phyloP scores from a whole-genome alignment of 2,113 vertebrate genomes.

The Piaya cayana region DNA sequence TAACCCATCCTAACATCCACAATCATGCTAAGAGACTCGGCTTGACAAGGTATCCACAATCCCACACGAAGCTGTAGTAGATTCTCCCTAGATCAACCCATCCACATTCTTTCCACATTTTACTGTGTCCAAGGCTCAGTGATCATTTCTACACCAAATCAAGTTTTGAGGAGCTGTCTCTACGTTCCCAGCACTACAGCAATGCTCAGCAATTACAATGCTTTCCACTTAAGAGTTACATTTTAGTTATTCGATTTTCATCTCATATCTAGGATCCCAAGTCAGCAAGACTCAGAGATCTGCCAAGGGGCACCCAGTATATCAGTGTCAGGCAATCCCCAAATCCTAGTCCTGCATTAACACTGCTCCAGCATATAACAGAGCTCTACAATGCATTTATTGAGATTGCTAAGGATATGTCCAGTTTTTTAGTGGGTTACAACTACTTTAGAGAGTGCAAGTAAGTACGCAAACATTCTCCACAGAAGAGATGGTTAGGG shows the following conservation, averaged over 20 bases:
- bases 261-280: background rate
- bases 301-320: rapidly evolving
- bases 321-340: background rate
- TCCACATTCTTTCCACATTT: background rate
- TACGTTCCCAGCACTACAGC: background rate
- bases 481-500: background rate
- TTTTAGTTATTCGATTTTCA: background rate
- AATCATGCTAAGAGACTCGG: background rate
- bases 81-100: background rate
- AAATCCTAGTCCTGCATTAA: background rate
- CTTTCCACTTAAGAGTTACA: background rate
- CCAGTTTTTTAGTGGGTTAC: background rate
- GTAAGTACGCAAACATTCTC: background rate
- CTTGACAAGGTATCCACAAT: background rate
- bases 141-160: background rate
- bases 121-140: background rate
- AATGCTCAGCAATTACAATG: background rate
- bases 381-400: background rate
- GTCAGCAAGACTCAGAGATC: background rate
- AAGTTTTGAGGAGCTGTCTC: background rate
- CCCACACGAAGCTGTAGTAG: background rate
- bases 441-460: background rate
- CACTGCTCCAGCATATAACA: background rate
- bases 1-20: background rate
- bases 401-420: background rate